Evolutionary conservation across 2,797 vertebrate species (phyloP).

Genomic region (Malacoctenus gilli): DNA sequence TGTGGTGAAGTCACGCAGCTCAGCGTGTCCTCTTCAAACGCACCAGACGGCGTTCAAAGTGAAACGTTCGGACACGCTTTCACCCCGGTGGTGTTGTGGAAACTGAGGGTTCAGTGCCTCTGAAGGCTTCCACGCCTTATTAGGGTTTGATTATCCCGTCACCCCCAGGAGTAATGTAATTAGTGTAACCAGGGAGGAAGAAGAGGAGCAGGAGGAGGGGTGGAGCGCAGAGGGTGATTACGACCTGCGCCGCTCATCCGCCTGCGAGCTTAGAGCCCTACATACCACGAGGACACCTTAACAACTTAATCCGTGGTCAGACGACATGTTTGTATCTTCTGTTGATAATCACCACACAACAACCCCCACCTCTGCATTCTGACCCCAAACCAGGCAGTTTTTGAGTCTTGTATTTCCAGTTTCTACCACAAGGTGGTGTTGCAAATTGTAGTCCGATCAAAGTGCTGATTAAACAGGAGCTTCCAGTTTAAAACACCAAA

Average conservation of each 20-base stretch:
- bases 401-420: no score
- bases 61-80: not conserved
- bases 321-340: conserved; percentile 5
- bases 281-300: conserved; percentile 8
- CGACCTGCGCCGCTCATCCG: no score
- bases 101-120: no score
- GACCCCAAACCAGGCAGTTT: no score
- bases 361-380: no score
- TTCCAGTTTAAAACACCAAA: no score
- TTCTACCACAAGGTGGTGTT: no score
- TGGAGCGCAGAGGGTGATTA: conserved; percentile 24
- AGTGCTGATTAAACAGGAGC: no score
- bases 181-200: conserved; percentile 55
- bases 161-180: conserved; percentile 67
- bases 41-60: not conserved
- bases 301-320: conserved; percentile 28
- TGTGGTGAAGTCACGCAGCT: no score
- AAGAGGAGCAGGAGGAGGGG: conserved; percentile 38
- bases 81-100: not conserved
- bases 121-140: conserved; percentile 55
- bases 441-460: no score
- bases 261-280: conserved; percentile 34
- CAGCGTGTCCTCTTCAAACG: not conserved
- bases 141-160: conserved; percentile 72
- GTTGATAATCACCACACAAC: no score